Conservation (phyloP, 1,140 invertebrate species). For the Eulimnadia texana region DNA sequence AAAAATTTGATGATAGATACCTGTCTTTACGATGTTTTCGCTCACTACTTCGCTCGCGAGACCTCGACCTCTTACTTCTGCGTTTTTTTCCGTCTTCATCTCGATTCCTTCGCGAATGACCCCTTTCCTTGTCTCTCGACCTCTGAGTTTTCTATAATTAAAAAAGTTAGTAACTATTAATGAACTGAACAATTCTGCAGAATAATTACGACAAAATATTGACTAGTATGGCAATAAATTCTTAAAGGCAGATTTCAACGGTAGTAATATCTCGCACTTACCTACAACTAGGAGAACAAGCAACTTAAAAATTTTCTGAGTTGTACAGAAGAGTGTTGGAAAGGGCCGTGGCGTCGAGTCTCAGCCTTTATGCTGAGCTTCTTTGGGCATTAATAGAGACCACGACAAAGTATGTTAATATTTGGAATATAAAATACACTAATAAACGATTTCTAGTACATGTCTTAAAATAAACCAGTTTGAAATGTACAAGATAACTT, state of each 20-base stretch:
- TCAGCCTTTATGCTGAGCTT: too few relatives aligned
- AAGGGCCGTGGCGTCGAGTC: neutral
- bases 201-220: too few relatives aligned
- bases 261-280: neutral
- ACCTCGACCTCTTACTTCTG: conserved; percentile 16
- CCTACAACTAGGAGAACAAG: neutral
- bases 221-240: too few relatives aligned
- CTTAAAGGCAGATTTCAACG: too few relatives aligned
- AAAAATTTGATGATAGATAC: too few relatives aligned
- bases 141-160: neutral
- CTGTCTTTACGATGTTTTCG: neutral
- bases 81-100: conserved; percentile 18
- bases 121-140: conserved; percentile 15
- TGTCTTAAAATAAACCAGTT: too few relatives aligned
- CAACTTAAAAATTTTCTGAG: neutral
- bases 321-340: neutral
- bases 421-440: too few relatives aligned
- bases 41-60: conserved; percentile 13
- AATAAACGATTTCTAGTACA: too few relatives aligned
- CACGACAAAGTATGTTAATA: neutral
- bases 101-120: conserved; percentile 4
- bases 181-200: too few relatives aligned
- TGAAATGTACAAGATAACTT: too few relatives aligned
- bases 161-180: too few relatives aligned
- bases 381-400: neutral